Base-by-base conservation (phyloP, 2,888 invertebrate species). In the Hypomecis punctinalis region DNA sequence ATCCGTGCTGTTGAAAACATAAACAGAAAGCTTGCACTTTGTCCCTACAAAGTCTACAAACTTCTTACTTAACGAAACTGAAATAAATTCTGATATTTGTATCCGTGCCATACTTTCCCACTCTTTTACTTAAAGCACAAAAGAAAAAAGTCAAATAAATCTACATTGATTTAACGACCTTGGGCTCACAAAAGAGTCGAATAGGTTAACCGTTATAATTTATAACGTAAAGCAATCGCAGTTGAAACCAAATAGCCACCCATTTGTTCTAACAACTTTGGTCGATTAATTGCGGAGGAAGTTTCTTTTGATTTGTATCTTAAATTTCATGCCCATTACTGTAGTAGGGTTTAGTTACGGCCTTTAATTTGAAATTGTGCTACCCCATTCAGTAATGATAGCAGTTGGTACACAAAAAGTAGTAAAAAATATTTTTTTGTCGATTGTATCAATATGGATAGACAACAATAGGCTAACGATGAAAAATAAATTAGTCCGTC, bases 161-260 rank as follows among this genome's bases (percentile, higher is more conserved):
- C 62, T 57, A 56, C 52, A 43, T 63, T 51, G 53, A 63, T 63
- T 57, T 63, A 58, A 33, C 23, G 45, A 33, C 37, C 39, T 48
- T 23, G 46, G 39, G 37, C 54, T 52, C 48, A 45, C 9, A 58
- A 58, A 53, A 48, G 52, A 58, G 48, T 53, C 47, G 53, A 53
- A 49, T 63, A 63, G 39, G 48, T 51, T 60, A 51, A 51, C 60
- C 54, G 51, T 55, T 47, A 63, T 54, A 59, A 63, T 63, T 63
- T 63, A 63, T 63, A 63, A 59, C 58, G 58, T n/a, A 63, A 63
- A 63, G 49, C 49, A 60, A 60, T 64, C 51, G 54, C 54, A 55
- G 48, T 56, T 56, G 55, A 51, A 55, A 55, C 54, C 55, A 51
- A 64, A 60, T 64, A 47, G 55, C 49, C 42, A 8, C 51, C 49